phyloP scores from a whole-genome alignment of 2,888 invertebrate species.

The Pyrrhia umbra region DNA sequence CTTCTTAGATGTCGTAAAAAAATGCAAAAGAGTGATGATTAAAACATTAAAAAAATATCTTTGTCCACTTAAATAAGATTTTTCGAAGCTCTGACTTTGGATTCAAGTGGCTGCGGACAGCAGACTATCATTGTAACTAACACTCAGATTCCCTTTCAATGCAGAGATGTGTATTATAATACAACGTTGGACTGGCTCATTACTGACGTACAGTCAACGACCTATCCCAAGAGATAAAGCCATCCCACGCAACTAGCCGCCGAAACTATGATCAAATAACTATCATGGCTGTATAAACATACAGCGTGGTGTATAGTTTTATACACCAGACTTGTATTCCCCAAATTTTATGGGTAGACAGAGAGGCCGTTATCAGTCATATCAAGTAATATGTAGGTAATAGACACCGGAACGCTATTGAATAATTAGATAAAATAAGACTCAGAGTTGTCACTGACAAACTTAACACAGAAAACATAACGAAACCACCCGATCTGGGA shows the following conservation, averaged over 20 bases:
- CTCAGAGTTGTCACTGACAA: too few species aligned
- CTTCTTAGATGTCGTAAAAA: too few species aligned
- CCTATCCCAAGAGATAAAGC: constrained; percentile 73
- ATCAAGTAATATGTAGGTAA: too few species aligned
- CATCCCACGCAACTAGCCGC: constrained; percentile 69
- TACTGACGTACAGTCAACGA: constrained; percentile 67
- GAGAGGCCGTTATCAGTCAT: background rate
- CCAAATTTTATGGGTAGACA: background rate
- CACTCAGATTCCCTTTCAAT: constrained; percentile 19
- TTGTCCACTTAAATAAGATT: background rate
- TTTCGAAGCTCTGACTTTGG: too few species aligned
- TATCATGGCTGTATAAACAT: constrained; percentile 12
- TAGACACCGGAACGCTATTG: background rate
- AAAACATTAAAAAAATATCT: background rate
- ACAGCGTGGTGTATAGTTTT: too few species aligned
- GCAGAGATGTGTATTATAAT: constrained; percentile 41
- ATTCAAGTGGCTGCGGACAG: too few species aligned
- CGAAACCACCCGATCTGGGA: too few species aligned
- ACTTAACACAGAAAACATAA: too few species aligned
- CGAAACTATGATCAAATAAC: constrained; percentile 57
- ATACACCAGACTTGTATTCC: background rate
- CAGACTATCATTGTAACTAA: background rate
- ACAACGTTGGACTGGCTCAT: constrained; percentile 20
- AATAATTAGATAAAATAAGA: too few species aligned
- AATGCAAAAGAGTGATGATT: background rate